Evolutionary conservation across 2,797 vertebrate genomes (phyloP).

Genomic region (Onychomys arenicola): DNA sequence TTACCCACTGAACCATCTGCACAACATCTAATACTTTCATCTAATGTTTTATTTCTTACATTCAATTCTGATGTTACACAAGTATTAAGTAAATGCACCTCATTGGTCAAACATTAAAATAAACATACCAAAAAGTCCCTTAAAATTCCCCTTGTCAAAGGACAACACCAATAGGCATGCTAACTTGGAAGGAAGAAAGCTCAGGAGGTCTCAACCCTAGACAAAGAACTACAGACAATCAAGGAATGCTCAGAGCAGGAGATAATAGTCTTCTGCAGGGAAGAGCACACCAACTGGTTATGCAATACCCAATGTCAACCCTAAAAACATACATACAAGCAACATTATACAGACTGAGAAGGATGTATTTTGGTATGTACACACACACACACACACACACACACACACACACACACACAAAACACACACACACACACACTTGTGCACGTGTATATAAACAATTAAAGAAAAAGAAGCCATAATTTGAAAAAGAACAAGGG

Average conservation of each 20-base stretch:
- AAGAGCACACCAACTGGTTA: background rate
- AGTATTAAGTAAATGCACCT: background rate
- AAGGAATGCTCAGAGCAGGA: background rate
- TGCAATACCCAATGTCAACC: background rate
- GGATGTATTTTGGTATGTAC: background rate
- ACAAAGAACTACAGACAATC: background rate
- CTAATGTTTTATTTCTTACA: constrained; percentile 4
- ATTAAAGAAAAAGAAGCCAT: background rate
- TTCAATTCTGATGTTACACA: background rate
- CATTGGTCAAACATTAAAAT: background rate
- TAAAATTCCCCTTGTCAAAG: background rate
- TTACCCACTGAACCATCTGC: background rate
- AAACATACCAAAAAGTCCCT: background rate
- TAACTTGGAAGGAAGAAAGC: background rate
- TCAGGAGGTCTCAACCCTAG: background rate
- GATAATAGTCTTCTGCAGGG: background rate
- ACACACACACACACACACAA: too few species aligned
- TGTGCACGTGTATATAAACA: background rate
- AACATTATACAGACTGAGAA: background rate
- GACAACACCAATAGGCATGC: background rate
- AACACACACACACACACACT: background rate
- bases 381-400: background rate
- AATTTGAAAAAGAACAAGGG: background rate
- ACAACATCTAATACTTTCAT: background rate
- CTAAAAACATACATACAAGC: background rate